Evolutionary conservation across 1,140 invertebrate species (phyloP).

Genomic region (Epicauta chinensis): DNA sequence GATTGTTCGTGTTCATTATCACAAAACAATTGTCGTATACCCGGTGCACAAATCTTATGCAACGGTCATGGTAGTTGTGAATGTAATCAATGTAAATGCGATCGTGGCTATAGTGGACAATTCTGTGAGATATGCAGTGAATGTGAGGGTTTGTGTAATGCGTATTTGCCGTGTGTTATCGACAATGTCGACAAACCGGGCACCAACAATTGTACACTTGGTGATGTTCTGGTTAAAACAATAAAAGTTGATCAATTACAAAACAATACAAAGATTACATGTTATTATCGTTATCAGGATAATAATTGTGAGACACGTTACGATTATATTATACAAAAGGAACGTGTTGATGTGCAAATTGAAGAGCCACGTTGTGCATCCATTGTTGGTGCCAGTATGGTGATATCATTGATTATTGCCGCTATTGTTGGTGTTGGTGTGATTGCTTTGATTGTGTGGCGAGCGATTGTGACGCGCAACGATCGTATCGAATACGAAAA

Average conservation of each 20-base stretch:
- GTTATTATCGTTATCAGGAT: neutral
- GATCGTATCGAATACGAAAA: conserved; percentile 17
- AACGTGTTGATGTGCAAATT: too few relatives aligned
- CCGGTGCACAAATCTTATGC: conserved; percentile 17
- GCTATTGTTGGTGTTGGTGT: too few relatives aligned
- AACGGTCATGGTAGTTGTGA: conserved; percentile 28
- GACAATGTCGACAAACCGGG: neutral
- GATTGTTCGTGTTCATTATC: conserved; percentile 29
- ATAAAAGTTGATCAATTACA: conserved; percentile 4
- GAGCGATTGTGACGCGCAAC: too few relatives aligned
- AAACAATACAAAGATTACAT: neutral
- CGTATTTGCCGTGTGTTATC: conserved; percentile 14
- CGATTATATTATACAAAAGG: too few relatives aligned
- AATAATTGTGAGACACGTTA: neutral
- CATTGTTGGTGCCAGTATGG: neutral
- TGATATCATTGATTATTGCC: too few relatives aligned
- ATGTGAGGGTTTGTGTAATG: conserved; percentile 20
- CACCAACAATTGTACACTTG: too few relatives aligned
- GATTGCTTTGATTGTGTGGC: too few relatives aligned
- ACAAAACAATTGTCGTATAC: conserved; percentile 20
- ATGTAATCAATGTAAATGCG: conserved; percentile 30
- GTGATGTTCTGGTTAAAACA: neutral
- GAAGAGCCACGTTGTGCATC: too few relatives aligned
- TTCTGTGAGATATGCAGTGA: conserved; percentile 30
- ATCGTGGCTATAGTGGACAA: conserved; percentile 19